Base-by-base conservation (phyloP, 2,888 invertebrate species). In the Philereme vetulata region DNA sequence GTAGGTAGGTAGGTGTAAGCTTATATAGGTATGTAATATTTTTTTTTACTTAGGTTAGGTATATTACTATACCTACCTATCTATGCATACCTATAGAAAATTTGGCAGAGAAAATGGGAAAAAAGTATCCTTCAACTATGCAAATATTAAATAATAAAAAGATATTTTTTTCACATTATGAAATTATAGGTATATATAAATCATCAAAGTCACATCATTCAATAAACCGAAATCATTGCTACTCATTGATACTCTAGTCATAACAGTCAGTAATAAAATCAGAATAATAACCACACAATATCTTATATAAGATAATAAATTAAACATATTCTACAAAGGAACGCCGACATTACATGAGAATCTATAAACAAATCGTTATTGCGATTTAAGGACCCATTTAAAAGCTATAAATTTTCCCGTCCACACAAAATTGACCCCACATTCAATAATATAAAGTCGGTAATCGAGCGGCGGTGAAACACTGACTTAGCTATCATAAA, bases 331-430 rank as follows among this genome's bases (percentile, higher is more conserved):
- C 67, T 68, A 80, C 81, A 86, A 85, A 84, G 83, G 76, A 76
- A 77, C 72, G 74, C 84, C 82, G 83, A 78, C 62, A 60, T 54
- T 66, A 81, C 78, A 74, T 73, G 71, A 80, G 77, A 77, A 80
- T 83, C 83, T 86, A 86, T 88, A 89, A 92, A 92, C 90, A 92
- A 90, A 91, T 91, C 84, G 85, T 92, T 92, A 92, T 91, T 90
- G 90, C 91, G 76, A 90, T 92, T 91, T 91, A 91, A 91, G 87
- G 86, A 88, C 84, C 87, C 86, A 90, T 92, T 90, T 88, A 90
- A 91, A 91, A 88, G 81, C 87, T 82, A 92, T 90, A 90, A 90
- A 89, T 78, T 76, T 71, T n/a, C 54, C 45, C 65, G 42, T 36
- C 51, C 72, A 77, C 51, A 7, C 59, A 5, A 80, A 77, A 74